Conservation (phyloP, 2,888 invertebrate species). For the Chloromyia formosa region DNA sequence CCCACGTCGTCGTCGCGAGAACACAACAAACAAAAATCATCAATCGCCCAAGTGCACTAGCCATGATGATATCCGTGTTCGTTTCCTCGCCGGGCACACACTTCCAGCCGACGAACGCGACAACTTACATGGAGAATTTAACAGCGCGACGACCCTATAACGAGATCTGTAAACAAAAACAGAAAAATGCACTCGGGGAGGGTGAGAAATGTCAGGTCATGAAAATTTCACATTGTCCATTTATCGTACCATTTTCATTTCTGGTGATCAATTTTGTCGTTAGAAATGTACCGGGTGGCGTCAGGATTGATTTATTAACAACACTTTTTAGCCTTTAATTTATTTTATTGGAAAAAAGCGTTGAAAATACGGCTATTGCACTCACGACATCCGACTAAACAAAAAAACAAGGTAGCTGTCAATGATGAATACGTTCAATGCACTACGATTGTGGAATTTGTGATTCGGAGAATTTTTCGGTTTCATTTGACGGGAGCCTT, state of each 20-base stretch:
- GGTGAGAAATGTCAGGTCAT: conserved; percentile 9
- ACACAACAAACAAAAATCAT: conserved; percentile 3
- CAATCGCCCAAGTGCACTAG: not conserved
- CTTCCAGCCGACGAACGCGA: not conserved
- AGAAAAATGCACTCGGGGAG: conserved; percentile 19
- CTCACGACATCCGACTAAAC: conserved; percentile 14
- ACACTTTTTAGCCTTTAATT: conserved; percentile 5
- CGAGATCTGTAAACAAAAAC: conserved; percentile 40
- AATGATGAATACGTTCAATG: conserved; percentile 22
- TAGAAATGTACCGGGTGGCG: not conserved
- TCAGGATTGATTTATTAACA: not conserved
- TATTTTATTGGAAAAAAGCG: conserved; percentile 12
- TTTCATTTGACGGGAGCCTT: too few relatives aligned
- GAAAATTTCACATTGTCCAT: not conserved
- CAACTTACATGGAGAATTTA: not conserved
- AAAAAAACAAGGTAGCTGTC: conserved; percentile 31
- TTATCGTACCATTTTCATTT: conserved; percentile 24
- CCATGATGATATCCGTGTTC: not conserved
- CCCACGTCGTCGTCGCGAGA: conserved; percentile 36
- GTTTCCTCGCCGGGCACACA: not conserved
- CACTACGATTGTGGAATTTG: not conserved
- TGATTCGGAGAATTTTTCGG: not conserved
- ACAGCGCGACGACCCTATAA: conserved; percentile 33
- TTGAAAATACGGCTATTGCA: not conserved
- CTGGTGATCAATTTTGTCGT: not conserved